Percentiles rank a stretch among this genome's conserved stretches.
Evolutionary conservation across 2,113 vertebrate genomes (phyloP).

Genomic region (Cinclus mexicanus): DNA sequence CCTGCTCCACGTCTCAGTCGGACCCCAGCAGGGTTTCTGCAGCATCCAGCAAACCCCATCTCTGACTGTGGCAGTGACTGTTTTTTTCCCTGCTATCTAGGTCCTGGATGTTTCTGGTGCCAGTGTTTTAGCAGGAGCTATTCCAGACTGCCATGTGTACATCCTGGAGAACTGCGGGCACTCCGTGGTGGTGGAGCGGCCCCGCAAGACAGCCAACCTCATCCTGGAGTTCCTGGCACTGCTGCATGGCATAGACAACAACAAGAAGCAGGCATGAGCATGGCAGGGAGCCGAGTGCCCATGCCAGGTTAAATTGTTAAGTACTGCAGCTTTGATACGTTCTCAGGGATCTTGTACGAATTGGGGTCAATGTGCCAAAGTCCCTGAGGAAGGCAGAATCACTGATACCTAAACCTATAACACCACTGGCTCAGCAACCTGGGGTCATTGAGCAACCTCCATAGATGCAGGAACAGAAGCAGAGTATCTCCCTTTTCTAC

Average conservation of each 20-base stretch:
- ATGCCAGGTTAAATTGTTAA: not conserved
- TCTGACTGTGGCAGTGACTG: not conserved
- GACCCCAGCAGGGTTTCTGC: not conserved
- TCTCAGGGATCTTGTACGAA: conserved; percentile 78
- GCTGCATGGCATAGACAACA: conserved; percentile 76
- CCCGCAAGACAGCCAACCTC: conserved; percentile 87
- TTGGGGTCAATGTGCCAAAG: conserved; percentile 42
- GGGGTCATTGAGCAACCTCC: conserved; percentile 42
- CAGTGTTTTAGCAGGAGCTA: conserved; percentile 72
- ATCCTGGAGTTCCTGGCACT: conserved; percentile 82
- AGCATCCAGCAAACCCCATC: not conserved
- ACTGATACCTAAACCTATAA: conserved; percentile 21
- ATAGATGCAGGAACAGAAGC: conserved; percentile 27
- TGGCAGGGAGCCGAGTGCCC: not conserved
- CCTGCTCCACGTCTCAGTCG: not conserved
- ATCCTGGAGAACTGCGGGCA: conserved; percentile 93
- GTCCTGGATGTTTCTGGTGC: conserved; percentile 90
- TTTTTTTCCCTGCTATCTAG: conserved; percentile 55
- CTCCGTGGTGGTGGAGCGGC: conserved; percentile 87
- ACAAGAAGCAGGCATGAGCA: conserved; percentile 82
- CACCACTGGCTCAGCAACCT: conserved; percentile 38
- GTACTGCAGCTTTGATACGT: conserved; percentile 45
- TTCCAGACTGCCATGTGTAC: conserved; percentile 81
- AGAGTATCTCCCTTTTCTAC: conserved; percentile 57
- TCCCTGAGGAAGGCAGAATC: conserved; percentile 73